Base-by-base conservation (phyloP, 2,113 vertebrate species). In the Melanostigma gelatinosum region DNA sequence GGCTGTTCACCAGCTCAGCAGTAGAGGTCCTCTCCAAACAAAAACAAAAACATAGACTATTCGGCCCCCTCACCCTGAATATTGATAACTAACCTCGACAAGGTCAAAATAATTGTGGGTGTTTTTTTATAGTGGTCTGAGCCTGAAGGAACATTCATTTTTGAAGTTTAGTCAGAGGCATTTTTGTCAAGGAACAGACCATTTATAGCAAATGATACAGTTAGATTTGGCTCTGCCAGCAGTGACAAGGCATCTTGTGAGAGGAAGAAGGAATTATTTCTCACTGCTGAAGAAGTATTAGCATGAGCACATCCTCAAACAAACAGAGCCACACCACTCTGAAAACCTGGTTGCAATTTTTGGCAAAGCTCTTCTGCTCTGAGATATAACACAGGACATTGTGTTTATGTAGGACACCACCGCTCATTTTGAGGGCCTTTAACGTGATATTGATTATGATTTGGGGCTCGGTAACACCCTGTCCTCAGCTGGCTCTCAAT, bases 251-350 rank as follows among this genome's bases (percentile, higher is more conserved):
- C 16, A 24, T 70, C 36, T 4, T 10, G 44, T 24, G 32, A 63
- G 32, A 27, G n/a, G 69, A 18, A 27, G 42, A 63, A 57, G 72
- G 68, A 83, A 72, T 5, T 15, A 78, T 34, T 36, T 24, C 36
- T 72, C 18, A 9, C 36, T 64, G 48, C 40, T 58, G 48, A 55
- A 32, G 38, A 48, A 22, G 54, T 54, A 48, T 72, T 10, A 57
- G n/a, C 29, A 7, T 11, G 13, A 73, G 44, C 8, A 1, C 36
- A 9, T 40, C 46, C 20, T 18, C 2, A 67, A 40, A 44, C 24
- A 24, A 24, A 24, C 24, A 24, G 24, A 46, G 3, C 29, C 29
- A 29, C 12, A 22, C 48, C 24, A 62, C n/a, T 24, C 50, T 15
- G 52, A 71, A 50, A 66, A 24, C 8, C 13, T 71, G 52, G 18